A percentile compares a stretch with the other conserved stretches of the same genome.
These are phyloP conservation scores for Pterois miles DNA, from an alignment of 2,797 vertebrate genomes.

Conservation along the genomic window DNA sequence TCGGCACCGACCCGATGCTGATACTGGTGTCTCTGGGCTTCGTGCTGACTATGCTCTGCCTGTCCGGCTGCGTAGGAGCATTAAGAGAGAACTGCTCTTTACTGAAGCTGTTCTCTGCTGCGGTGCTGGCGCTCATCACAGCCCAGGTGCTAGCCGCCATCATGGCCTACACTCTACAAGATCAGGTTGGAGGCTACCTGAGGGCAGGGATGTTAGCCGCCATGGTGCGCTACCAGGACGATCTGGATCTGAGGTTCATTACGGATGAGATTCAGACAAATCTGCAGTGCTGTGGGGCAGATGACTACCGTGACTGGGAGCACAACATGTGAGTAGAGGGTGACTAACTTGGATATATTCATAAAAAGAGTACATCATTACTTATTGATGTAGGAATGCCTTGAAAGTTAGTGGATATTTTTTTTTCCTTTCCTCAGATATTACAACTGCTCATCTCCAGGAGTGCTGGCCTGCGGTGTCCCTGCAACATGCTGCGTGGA, in stretches of 20 bases:
- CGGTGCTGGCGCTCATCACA: conserved; percentile 73
- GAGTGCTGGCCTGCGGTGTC: conserved; percentile 88
- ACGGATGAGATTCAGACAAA: conserved; percentile 89
- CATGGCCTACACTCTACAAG: conserved; percentile 78
- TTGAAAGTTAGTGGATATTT: background rate
- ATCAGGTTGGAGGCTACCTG: conserved; percentile 78
- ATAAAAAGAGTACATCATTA: background rate
- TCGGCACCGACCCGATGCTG: conserved; percentile 90
- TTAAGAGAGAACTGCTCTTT: conserved; percentile 87
- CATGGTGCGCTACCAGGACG: conserved; percentile 87
- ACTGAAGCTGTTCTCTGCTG: conserved; percentile 81
- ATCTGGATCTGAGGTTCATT: conserved; percentile 90
- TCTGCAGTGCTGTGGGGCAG: conserved; percentile 90
- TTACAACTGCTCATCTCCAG: conserved; percentile 92
- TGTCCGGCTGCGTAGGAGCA: conserved; percentile 88
- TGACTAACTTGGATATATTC: background rate
- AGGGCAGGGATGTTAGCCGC: conserved; percentile 80
- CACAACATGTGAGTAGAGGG: conserved; percentile 86
- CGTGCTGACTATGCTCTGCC: conserved; percentile 79
- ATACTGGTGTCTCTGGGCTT: conserved; percentile 81
- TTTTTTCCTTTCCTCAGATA: conserved; percentile 79
- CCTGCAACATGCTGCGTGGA: conserved; percentile 91
- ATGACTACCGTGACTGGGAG: conserved; percentile 91
- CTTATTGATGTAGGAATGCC: background rate
- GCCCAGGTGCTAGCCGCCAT: conserved; percentile 82